These are phyloP conservation scores for Buceros bicornis DNA, from an alignment of 2,797 vertebrate genomes.

Conservation along the genomic window DNA sequence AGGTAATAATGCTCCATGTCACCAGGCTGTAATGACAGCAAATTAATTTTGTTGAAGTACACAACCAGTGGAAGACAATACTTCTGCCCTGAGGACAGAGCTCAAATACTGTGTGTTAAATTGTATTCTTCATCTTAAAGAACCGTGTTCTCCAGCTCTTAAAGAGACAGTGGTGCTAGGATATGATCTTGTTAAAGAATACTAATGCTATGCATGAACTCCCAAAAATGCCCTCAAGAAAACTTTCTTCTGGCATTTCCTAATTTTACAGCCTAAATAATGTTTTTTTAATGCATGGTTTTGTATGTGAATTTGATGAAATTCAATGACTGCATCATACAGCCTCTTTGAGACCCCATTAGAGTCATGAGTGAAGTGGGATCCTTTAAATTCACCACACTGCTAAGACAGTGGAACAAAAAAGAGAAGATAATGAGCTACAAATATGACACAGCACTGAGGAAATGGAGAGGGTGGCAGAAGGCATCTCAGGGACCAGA, in stretches of 20 bases:
- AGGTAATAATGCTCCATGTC: neutral
- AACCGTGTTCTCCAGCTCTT: neutral
- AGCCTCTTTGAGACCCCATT: neutral
- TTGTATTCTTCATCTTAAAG: neutral
- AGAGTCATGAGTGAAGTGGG: neutral
- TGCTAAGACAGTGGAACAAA: neutral
- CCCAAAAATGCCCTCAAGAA: neutral
- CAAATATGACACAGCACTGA: neutral
- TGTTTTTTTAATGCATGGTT: neutral
- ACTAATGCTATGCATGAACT: neutral
- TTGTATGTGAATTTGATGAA: neutral
- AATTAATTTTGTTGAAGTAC: constrained; percentile 40
- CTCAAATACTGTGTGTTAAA: neutral
- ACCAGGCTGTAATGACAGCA: constrained; percentile 1
- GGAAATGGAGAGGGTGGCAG: neutral
- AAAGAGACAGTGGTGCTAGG: neutral
- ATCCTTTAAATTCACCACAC: neutral
- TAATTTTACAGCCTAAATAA: neutral
- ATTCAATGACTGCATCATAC: neutral
- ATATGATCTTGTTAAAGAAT: neutral
- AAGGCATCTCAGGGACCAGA: neutral
- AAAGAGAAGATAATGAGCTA: neutral
- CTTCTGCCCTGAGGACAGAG: neutral
- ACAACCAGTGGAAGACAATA: constrained; percentile 1
- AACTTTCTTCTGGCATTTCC: neutral